Conservation (phyloP, 2,113 vertebrate genomes). For the Narcine bancroftii region DNA sequence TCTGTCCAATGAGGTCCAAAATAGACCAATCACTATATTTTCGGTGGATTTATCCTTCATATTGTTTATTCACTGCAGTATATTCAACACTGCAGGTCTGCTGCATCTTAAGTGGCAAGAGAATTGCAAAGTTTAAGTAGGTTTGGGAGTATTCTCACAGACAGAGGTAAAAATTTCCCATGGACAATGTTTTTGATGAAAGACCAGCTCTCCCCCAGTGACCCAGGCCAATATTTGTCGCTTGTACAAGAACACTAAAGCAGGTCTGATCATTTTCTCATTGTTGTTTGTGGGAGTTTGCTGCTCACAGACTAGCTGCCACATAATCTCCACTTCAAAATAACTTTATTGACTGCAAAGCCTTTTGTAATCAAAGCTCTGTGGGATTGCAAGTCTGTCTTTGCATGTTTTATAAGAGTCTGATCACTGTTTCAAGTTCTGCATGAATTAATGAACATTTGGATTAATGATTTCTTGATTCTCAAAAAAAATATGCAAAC, state of each 20-base stretch:
- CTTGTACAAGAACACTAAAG: neutral
- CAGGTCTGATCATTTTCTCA: neutral
- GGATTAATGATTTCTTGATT: neutral
- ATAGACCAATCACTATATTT: no score
- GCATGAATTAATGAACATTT: neutral
- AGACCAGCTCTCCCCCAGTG: neutral
- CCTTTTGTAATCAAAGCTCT: neutral
- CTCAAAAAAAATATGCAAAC: neutral
- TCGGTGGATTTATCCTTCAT: no score
- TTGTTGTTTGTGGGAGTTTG: neutral
- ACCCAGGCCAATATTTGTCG: neutral
- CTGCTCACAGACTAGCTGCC: neutral
- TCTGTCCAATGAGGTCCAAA: no score
- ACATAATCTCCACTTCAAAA: neutral
- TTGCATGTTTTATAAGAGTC: neutral
- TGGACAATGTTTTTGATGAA: neutral
- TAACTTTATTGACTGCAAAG: neutral
- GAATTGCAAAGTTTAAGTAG: no score
- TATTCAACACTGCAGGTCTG: no score
- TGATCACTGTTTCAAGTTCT: neutral
- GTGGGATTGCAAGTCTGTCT: neutral
- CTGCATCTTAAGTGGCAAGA: no score
- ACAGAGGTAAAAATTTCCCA: neutral
- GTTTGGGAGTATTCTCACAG: neutral
- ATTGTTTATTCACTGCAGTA: no score